Evolutionary conservation across 2,113 vertebrate genomes (phyloP), one percentile per base, ranked within the genome.

Genomic region (Rana temporaria): DNA sequence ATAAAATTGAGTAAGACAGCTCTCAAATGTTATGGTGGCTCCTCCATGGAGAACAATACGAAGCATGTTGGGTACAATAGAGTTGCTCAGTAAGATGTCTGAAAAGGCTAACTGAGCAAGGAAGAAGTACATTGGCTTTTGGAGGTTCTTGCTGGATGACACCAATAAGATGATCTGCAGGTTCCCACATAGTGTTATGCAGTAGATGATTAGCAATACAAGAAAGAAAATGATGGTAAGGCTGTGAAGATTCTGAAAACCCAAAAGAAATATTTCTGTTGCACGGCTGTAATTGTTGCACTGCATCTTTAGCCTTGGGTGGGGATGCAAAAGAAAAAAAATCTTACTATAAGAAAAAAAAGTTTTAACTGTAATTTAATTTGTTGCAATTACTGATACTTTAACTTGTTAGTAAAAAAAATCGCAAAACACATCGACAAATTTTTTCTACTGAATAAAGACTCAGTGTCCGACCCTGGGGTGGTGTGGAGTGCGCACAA

Each of bases 1-100:
- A 30, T 88, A 89, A 48, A 88, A 88, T 20, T 90, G 90, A 14
- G 84, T 57, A 56, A 90, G 88, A 26, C 90, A 90, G 15, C 79
- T 75, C 0, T 26, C 62, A 76, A 88, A 86, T 11, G 85, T 86
- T 62, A 90, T 85, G 20, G 76, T n/a, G 65, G 59, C 79, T 22
- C 62, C 86, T 7, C 18, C 15, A 18, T 78, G 56, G 8, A 12
- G 0, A 5, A 84, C 18, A 9, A 84, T 78, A 0, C 56, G 52
- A 53, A 88, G 62, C 84, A 85, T 69, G 18, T 77, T 85, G 20
- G 88, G 85, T 16, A 82, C 70, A 0, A 64, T 79, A 0, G 68
- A 77, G 1, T 79, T 81, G 66, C 71, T 79, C 0, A 85, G 86
- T 20, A 83, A 81, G 12, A 89, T 86, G 42, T 85, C 86, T 62